Evolutionary conservation across 1,140 invertebrate species (phyloP), one percentile per base, ranked within the genome.

Genomic region (Adoxophyes honmai): DNA sequence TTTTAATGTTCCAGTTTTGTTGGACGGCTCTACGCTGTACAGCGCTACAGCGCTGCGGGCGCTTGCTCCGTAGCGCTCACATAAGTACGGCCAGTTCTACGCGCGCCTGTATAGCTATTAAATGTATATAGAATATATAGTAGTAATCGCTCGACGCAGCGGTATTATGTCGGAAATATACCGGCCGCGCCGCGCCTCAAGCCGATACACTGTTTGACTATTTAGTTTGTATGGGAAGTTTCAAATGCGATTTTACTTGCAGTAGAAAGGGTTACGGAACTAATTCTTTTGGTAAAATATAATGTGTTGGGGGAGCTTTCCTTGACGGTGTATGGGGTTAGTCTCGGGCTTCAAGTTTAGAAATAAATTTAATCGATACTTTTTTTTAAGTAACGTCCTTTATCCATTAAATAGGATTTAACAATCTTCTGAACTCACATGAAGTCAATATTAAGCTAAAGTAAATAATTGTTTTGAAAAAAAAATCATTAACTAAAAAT

Each of bases 51-150:
- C 80, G 78, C 66, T 68, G 66, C 21, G 34, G 44, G 68, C 44
- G 60, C 51, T 53, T 72, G 70, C 60, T 72, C 66, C 75, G 74
- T 70, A 83, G 83, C 82, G 83, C 86, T 88, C 86, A 88, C 86
- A 87, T 87, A 87, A 88, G 84, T 88, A 88, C 86, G 82, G 84
- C 86, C 82, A 87, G 84, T 88, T 88, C 86, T 88, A 88, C 87
- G 84, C 86, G 84, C 84, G 86, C 84, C 84, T 88, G 86, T 88
- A 88, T 88, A 88, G 86, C 86, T 88, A 87, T 88, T 88, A 88
- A 88, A 88, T 88, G 86, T 88, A 88, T 88, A 88, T 88, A 87
- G 86, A 88, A 88, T 88, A 88, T 88, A 88, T 88, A 88, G 86
- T 88, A 88, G 86, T 88, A 88, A 88, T 88, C 86, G 86, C 86